Evolutionary conservation across 2,888 invertebrate species (phyloP).

Genomic region (Lumbricus terrestris): DNA sequence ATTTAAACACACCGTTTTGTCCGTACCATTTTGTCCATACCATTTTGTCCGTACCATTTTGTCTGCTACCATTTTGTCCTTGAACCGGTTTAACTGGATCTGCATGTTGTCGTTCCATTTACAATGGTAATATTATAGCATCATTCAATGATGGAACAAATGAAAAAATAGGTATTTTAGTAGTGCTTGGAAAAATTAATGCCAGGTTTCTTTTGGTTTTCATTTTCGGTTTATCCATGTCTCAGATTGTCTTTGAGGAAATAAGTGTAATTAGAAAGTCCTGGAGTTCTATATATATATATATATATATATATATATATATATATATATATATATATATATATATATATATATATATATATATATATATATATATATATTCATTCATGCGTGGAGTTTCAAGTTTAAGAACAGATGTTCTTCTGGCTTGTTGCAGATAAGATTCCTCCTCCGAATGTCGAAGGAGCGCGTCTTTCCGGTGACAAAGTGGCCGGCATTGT

Average conservation of each 20-base stretch:
- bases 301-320: too few species aligned
- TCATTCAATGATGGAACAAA: background rate
- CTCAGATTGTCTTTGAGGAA: background rate
- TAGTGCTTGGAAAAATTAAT: background rate
- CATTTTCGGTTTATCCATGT: background rate
- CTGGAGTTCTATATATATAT: background rate
- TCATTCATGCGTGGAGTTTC: background rate
- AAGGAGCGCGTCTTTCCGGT: background rate
- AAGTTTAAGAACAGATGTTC: background rate
- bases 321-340: too few species aligned
- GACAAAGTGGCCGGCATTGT: constrained; percentile 6
- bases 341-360: too few species aligned
- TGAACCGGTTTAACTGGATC: background rate
- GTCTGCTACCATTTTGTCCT: too few species aligned
- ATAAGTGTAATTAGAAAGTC: too few species aligned
- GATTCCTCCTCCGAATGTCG: background rate
- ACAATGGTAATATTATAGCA: background rate
- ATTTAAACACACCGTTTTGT: too few species aligned
- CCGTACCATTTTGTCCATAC: too few species aligned
- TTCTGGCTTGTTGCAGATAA: background rate
- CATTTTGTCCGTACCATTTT: too few species aligned
- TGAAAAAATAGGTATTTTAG: background rate
- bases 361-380: too few species aligned
- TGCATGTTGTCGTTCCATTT: background rate
- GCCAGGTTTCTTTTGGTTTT: background rate